A percentile compares a stretch with the other conserved stretches of the same genome.
phyloP scores from a whole-genome alignment of 2,888 invertebrate species.

The Lasioglossum zephyrum region DNA sequence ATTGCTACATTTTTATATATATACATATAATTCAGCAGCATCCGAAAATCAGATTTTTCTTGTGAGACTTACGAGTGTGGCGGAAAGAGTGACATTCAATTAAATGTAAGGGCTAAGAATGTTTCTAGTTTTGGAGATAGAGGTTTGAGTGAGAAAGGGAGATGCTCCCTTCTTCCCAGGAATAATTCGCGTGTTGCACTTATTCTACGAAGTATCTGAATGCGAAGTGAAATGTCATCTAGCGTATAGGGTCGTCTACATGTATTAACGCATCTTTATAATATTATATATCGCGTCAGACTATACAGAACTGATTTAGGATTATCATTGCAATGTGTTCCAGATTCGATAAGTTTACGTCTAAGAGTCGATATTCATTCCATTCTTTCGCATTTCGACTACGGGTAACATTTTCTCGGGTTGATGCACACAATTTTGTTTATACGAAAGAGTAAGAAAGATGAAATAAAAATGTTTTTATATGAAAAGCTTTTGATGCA shows the following conservation, averaged over 20 bases:
- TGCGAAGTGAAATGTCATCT: constrained; percentile 49
- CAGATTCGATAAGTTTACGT: constrained; percentile 32
- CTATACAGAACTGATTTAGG: constrained; percentile 61
- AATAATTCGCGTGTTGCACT: constrained; percentile 25
- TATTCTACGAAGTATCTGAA: constrained; percentile 51
- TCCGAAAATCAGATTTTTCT: constrained; percentile 29
- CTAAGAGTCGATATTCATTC: constrained; percentile 62
- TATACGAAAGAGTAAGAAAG: constrained; percentile 42
- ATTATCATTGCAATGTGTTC: constrained; percentile 52
- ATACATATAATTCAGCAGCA: constrained; percentile 35
- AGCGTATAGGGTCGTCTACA: constrained; percentile 59
- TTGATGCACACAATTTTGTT: constrained; percentile 54
- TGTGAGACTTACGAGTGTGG: constrained; percentile 35
- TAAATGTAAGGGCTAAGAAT: constrained; percentile 35
- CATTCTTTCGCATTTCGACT: constrained; percentile 54
- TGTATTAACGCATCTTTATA: constrained; percentile 59
- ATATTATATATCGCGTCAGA: constrained; percentile 53
- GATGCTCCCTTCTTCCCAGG: background rate
- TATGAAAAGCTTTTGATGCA: constrained; percentile 51
- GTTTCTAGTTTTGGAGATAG: constrained; percentile 36
- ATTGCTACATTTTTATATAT: constrained; percentile 50
- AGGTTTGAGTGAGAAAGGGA: constrained; percentile 19
- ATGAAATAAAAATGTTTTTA: constrained; percentile 68
- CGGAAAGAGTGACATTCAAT: constrained; percentile 22
- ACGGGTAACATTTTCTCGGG: constrained; percentile 42